Base-by-base conservation (phyloP, 2,113 vertebrate species). In the Indri indri region DNA sequence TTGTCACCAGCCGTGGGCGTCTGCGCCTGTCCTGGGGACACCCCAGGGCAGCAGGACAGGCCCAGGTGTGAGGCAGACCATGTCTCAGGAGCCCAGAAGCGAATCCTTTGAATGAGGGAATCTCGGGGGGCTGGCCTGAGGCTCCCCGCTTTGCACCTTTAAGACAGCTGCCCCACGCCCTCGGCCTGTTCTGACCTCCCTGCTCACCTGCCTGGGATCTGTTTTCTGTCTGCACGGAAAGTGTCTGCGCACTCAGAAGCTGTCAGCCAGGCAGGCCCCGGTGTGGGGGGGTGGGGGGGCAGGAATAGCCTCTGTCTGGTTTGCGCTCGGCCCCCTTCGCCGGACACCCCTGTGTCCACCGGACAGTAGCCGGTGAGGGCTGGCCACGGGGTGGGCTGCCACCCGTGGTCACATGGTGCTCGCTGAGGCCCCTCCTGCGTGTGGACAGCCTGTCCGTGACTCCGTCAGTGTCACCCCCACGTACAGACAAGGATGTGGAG, bases 251-350 rank as follows among this genome's bases (percentile, higher is more conserved):
- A 34, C 47, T 37, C 3, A 1, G n/a, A 3, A 11, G 86, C 86
- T 6, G 45, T 8, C 3, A 9, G 45, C 54, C 9, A 20, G 85
- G 57, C 45, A 23, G 40, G 23, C 27, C n/a, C 54, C 6, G 27
- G 5, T 1, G n/a, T n/a, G 18, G 18, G 20, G 2, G 61, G 22
- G 65, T 34, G 65, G 34, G 14, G 84, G 18, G 50, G 11, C 11
- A 13, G 13, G 34, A 37, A 0, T 0, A 57, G 8, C 74, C 74
- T 4, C 3, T 6, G 12, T n/a, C 42, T 8, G 34, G 9, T 3
- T 30, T 45, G n/a, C 6, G 8, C 27, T 17, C 54, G 25, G 52
- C 40, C 2, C 32, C 34, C 40, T 45, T 23, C 25, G 16, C 66
- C 0, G 0, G 23, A 66, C 32, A 3, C 12, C 40, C 34, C n/a